phyloP scores from a whole-genome alignment of 30 jellyfish, hydroid and myxozoan species.

The Aurelia aurita complex sp. Pacific region DNA sequence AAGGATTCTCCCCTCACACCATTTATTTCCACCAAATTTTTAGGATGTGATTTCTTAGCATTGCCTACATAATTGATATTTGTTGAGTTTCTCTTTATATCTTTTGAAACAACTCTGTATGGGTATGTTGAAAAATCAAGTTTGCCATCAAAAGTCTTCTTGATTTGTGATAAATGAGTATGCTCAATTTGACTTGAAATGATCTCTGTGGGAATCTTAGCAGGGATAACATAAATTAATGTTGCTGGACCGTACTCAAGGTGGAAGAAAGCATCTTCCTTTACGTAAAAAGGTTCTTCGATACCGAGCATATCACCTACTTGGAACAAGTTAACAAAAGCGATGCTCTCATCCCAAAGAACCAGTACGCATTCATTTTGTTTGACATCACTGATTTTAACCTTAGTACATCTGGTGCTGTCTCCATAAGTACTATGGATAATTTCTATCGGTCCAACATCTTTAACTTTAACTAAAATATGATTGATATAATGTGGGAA shows the following conservation, averaged over 20 bases:
- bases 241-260: conserved; percentile 73
- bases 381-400: conserved; percentile 9
- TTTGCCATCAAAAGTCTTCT: conserved; percentile 41
- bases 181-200: conserved; percentile 17
- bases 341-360: conserved; percentile 64
- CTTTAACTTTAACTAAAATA: conserved; percentile 33
- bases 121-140: conserved; percentile 40
- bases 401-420: neutral
- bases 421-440: conserved; percentile 38
- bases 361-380: conserved; percentile 5
- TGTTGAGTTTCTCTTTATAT: conserved; percentile 16
- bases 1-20: conserved; percentile 6
- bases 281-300: conserved; percentile 59
- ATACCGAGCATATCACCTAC: conserved; percentile 41
- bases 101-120: conserved; percentile 25
- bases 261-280: conserved; percentile 27
- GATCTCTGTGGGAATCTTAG: conserved; percentile 10
- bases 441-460: conserved; percentile 27
- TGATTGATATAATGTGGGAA: conserved; percentile 46
- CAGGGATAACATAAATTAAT: conserved; percentile 27
- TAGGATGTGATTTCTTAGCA: neutral
- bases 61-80: conserved; percentile 15
- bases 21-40: neutral
- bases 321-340: conserved; percentile 18
- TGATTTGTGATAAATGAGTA: conserved; percentile 1